Evolutionary conservation across 2,888 invertebrate species (phyloP).

Genomic region (Troilus luridus): DNA sequence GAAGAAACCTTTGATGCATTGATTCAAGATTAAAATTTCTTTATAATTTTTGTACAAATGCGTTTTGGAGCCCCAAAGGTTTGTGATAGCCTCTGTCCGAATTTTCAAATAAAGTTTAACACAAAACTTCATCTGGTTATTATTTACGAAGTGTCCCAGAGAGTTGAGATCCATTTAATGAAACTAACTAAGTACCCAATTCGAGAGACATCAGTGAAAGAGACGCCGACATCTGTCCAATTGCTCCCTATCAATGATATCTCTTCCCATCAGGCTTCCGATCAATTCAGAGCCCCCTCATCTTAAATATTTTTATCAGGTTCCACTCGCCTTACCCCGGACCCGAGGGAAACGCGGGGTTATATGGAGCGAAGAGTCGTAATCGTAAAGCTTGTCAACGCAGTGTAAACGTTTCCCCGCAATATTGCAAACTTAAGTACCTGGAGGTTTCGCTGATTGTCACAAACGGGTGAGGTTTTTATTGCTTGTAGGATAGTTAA

Average conservation of each 20-base stretch:
- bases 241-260: neutral
- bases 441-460: neutral
- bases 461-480: neutral
- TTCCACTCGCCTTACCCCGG: neutral
- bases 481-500: neutral
- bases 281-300: neutral
- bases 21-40: too few relatives aligned
- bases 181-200: neutral
- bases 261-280: neutral
- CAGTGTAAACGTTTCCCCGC: neutral
- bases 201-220: neutral
- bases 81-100: too few relatives aligned
- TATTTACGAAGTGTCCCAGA: neutral
- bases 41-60: too few relatives aligned
- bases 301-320: neutral
- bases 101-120: too few relatives aligned
- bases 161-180: neutral
- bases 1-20: too few relatives aligned
- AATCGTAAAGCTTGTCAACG: neutral
- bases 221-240: neutral
- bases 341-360: neutral
- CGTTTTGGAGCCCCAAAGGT: too few relatives aligned
- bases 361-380: neutral
- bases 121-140: neutral
- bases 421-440: neutral